Base-by-base conservation (phyloP, 2,888 invertebrate species). In the Tachystola acroxantha region DNA sequence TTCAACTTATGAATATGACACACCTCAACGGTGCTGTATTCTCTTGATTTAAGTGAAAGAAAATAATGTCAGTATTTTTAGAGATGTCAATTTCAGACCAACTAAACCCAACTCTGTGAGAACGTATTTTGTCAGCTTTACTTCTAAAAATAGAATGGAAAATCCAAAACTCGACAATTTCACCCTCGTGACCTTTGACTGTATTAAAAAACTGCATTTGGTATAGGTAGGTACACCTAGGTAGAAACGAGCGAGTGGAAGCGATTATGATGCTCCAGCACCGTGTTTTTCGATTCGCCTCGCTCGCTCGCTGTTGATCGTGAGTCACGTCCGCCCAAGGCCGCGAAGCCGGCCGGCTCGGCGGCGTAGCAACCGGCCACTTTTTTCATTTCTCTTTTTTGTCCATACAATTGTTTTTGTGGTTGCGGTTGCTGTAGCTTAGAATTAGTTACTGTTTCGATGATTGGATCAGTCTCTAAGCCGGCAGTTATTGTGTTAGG, bases 331-430 rank as follows among this genome's bases (percentile, higher is more conserved):
- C 39, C 27, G 37, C 25, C 60, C 81, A 80, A 82, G 82, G 82
- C 78, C 82, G 56, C 48, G 44, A 30, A 44, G 72, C 84, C 84
- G 81, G 82, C 82, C 81, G 84, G 82, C 75, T 41, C 48, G 40
- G 61, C 48, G 40, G 61, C 73, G 48, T 75, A 59, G 71, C 76
- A 79, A 82, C 76, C 49, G 32, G 38, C 42, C 27, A 16, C 53
- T 66, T 68, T 67, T 64, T 59, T 52, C 59, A 53, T 55, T 65
- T 64, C 54, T 57, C 57, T 65, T 70, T 55, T 66, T 71, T 70
- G n/a, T n/a, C n/a, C 50, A 53, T 52, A 39, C 54, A 50, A 57
- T 65, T 61, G 65, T 70, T 70, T 73, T 69, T 69, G 60, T 59
- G 54, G 48, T 60, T 57, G 56, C 49, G 51, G 52, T 57, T 53